Evolutionary conservation across 2,888 invertebrate species (phyloP).

Genomic region (Ramazzottius varieornatus): DNA sequence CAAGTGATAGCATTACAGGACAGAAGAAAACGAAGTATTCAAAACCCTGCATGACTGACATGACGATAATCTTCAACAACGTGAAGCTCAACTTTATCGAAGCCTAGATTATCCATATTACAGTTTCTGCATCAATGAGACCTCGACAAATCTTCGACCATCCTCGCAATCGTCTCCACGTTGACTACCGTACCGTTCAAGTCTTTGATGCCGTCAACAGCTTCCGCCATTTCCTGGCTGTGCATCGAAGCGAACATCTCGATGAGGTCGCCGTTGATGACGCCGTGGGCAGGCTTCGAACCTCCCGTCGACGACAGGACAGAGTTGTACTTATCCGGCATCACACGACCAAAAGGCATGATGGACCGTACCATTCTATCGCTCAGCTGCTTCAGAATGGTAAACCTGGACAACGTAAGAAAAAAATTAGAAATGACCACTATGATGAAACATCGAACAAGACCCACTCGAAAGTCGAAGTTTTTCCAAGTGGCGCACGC

Average conservation of each 20-base stretch:
- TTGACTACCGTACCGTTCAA: background rate
- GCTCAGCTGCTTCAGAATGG: background rate
- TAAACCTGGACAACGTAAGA: background rate
- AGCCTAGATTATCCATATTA: no score
- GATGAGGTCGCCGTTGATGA: constrained; percentile 1
- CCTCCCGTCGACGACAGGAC: background rate
- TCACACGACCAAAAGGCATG: background rate
- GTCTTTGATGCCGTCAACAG: background rate
- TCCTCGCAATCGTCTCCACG: background rate
- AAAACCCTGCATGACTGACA: no score
- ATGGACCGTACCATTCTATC: background rate
- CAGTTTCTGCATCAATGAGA: no score
- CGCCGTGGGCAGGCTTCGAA: background rate
- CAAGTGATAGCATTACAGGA: no score
- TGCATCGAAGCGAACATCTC: background rate
- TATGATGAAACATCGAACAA: no score
- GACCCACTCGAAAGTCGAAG: no score
- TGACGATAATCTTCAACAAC: no score
- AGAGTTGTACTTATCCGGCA: background rate
- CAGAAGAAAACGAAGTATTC: no score
- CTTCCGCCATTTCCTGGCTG: background rate
- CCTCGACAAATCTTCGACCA: background rate
- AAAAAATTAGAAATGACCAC: no score
- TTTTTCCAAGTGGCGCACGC: no score
- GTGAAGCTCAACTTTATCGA: no score